Evolutionary conservation across 2,113 vertebrate species (phyloP).

Genomic region (Eidolon helvum): DNA sequence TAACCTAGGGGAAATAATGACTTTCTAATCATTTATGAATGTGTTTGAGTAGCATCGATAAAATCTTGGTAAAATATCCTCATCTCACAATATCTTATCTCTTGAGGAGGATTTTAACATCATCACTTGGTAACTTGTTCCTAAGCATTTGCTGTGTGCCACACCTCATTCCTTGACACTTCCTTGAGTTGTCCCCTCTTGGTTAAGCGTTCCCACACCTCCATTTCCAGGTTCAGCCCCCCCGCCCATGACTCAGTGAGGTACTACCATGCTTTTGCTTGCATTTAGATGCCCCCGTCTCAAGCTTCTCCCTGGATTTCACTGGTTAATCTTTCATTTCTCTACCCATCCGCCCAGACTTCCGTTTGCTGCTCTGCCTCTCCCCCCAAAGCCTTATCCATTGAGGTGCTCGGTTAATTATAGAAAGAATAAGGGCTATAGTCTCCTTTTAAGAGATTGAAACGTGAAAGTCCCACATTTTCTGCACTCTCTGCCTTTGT

Average conservation of each 20-base stretch:
- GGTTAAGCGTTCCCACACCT: neutral
- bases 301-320: neutral
- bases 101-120: neutral
- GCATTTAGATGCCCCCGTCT: neutral
- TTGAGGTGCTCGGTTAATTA: neutral
- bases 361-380: neutral
- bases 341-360: neutral
- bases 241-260: rapidly evolving
- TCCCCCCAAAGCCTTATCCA: neutral
- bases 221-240: neutral
- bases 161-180: neutral
- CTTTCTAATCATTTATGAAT: neutral
- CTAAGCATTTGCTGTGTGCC: neutral
- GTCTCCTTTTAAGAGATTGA: neutral
- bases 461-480: neutral
- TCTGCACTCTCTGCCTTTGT: neutral
- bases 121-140: neutral
- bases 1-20: neutral
- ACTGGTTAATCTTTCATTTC: neutral
- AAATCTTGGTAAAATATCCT: neutral
- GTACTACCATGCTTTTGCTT: neutral
- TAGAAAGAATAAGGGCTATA: neutral
- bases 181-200: neutral
- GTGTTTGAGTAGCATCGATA: neutral
- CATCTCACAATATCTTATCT: neutral